Conservation (phyloP, 30 jellyfish, hydroid and myxozoan species). For the Cassiopea xamachana region DNA sequence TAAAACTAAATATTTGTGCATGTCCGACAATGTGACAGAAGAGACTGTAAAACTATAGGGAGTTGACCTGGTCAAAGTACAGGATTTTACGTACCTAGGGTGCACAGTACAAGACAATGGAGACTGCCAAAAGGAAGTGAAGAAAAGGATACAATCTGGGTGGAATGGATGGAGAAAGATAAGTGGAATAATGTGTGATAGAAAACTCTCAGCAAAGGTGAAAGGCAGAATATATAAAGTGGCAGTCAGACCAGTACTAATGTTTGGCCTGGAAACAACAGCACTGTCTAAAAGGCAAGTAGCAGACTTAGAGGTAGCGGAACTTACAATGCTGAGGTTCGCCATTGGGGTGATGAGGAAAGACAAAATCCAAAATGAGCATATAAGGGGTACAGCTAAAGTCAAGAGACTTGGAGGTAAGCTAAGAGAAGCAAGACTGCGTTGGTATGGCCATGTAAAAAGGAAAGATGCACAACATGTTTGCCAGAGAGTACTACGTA, state of each 20-base stretch:
- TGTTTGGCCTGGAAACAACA: not conserved
- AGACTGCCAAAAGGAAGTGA: conserved; percentile 1
- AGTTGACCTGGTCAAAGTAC: not conserved
- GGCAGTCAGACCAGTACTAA: conserved; percentile 10
- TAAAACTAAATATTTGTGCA: not conserved
- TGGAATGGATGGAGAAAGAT: conserved; percentile 39
- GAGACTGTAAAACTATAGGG: not conserved
- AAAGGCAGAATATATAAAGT: not conserved
- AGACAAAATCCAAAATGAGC: no score
- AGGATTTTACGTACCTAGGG: not conserved
- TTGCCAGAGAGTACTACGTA: no score
- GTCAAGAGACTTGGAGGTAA: no score
- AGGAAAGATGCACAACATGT: no score
- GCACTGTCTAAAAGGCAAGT: not conserved
- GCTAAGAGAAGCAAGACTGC: no score
- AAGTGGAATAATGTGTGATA: conserved; percentile 10
- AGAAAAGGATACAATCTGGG: not conserved
- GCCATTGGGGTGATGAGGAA: no score
- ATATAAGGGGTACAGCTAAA: no score
- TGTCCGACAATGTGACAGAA: not conserved
- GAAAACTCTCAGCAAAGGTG: conserved; percentile 19
- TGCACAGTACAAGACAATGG: not conserved
- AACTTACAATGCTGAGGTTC: no score
- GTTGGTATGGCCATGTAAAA: no score
- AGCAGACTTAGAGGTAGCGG: no score